Conservation (phyloP, 2,113 vertebrate species). For the Strigops habroptila region DNA sequence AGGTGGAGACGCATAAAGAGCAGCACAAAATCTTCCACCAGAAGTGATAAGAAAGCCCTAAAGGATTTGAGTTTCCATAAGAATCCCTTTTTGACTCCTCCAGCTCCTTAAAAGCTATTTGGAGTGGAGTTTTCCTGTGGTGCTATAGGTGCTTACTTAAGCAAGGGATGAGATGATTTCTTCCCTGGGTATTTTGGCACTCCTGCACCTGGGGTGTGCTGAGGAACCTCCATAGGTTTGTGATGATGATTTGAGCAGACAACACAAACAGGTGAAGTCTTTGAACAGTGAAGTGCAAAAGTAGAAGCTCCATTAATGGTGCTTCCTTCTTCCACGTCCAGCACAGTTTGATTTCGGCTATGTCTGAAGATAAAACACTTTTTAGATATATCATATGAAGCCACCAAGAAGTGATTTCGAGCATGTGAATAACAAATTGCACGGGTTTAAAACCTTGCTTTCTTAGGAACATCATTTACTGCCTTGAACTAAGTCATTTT, state of each 20-base stretch:
- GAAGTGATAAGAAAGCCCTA: not conserved
- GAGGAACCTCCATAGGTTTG: not conserved
- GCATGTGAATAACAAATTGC: not conserved
- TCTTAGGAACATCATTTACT: not conserved
- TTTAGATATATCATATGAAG: not conserved
- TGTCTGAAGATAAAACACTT: not conserved
- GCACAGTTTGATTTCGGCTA: not conserved
- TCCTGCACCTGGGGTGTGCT: not conserved
- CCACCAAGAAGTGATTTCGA: not conserved
- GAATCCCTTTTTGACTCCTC: not conserved
- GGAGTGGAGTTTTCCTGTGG: not conserved
- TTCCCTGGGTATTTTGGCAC: not conserved
- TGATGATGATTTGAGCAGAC: not conserved
- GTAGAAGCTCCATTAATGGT: not conserved
- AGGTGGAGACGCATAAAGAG: constrained; percentile 13
- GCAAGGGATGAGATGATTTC: not conserved
- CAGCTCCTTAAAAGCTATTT: not conserved
- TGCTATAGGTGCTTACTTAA: not conserved
- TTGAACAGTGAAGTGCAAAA: not conserved
- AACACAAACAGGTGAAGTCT: not conserved
- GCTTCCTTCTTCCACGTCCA: not conserved
- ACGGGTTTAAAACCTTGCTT: not conserved
- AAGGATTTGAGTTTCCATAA: not conserved
- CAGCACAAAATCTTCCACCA: not conserved
- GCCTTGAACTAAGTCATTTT: not conserved